phyloP scores from a whole-genome alignment of 1,140 invertebrate species.

The Reticulitermes speratus region DNA sequence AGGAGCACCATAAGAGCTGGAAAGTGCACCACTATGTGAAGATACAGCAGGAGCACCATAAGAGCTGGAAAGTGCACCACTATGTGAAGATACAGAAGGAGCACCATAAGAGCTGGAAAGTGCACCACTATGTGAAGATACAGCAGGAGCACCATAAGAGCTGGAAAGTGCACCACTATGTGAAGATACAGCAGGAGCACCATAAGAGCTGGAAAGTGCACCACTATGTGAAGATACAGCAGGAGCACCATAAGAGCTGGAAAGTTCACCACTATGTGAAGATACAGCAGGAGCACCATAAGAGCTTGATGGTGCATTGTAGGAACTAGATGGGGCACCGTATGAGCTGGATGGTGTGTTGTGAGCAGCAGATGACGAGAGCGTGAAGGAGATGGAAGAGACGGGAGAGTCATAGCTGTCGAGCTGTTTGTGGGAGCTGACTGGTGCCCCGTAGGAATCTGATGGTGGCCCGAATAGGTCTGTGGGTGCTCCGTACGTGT shows the following conservation, averaged over 20 bases:
- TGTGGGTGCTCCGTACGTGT: constrained; percentile 29
- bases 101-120: constrained; percentile 36
- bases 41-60: constrained; percentile 36
- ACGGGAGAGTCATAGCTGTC: not conserved
- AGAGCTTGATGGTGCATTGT: constrained; percentile 13
- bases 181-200: not conserved
- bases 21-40: constrained; percentile 14
- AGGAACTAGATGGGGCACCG: constrained; percentile 31
- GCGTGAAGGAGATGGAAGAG: not conserved
- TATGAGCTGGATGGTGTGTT: constrained; percentile 37
- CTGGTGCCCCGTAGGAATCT: constrained; percentile 19
- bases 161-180: not conserved
- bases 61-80: constrained; percentile 29
- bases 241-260: constrained; percentile 33
- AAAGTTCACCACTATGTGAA: not conserved
- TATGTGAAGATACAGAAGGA: not conserved
- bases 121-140: constrained; percentile 3
- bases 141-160: not conserved
- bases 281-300: constrained; percentile 26
- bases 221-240: constrained; percentile 20
- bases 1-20: constrained; percentile 30
- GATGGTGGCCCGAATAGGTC: not conserved
- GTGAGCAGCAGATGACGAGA: constrained; percentile 31
- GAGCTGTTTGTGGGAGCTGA: not conserved
- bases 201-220: not conserved